Base-by-base conservation (phyloP, 2,888 invertebrate genomes). In the Papilio demoleus region DNA sequence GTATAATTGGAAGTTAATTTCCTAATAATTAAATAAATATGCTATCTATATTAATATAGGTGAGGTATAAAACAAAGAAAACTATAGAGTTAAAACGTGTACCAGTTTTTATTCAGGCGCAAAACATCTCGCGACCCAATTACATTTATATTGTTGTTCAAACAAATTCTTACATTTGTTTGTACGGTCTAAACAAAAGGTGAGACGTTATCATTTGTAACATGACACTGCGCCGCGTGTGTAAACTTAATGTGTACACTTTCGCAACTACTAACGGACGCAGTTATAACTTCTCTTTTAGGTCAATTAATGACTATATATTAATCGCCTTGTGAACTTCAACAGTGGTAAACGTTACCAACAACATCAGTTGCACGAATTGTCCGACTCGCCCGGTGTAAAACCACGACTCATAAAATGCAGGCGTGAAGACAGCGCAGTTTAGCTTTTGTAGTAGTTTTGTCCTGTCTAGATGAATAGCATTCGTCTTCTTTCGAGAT, bases 171-270 rank as follows among this genome's bases (percentile, higher is more conserved):
- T 80, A 77, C 76, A 73, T 79, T 72, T 86, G 80, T 85, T 85
- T 82, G 77, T 75, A 22, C 22, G 2, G 65, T 75, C 81, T 77
- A 79, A 83, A 85, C 83, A 83, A 77, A 79, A 77, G 74, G 70
- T 81, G 80, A 84, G 84, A 81, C 85, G 84, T 89, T 90, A 92
- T 90, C 91, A 88, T 83, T 65, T 62, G 69, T 88, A 88, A 88
- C 84, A 82, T 78, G 82, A 88, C 85, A 83, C 80, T 80, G 80
- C 79, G 85, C 80, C 86, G 82, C 84, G 88, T 88, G 83, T 83
- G 88, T 88, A 90, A 89, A 89, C 88, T 87, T 80, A 81, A 86
- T 88, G 82, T 86, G 83, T 80, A 78, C 80, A 78, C 83, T 90
- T 89, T 86, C 88, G 88, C 87, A 90, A 88, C 85, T 86, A 73